Evolutionary conservation across 2,888 invertebrate genomes (phyloP), one percentile per base, ranked within the genome.

Genomic region (Drosophila bunnanda): DNA sequence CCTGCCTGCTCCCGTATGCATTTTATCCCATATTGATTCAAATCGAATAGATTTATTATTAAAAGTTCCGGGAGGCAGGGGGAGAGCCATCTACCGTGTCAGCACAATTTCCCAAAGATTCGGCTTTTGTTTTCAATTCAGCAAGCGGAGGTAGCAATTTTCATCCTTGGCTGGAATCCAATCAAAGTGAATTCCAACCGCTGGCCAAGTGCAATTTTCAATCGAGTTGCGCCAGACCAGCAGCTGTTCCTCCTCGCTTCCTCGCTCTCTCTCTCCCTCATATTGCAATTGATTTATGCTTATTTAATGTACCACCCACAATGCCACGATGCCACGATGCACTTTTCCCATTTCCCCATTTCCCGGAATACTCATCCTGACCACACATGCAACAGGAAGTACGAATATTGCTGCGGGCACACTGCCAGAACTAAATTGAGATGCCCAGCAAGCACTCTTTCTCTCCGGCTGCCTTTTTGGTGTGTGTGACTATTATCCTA

Each of bases 211-310:
- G 56, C 46, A 56, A 62, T 62, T 62, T 56, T 62, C 54, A 39
- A 46, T 64, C 20, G 54, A 43, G 59, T 22, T 38, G 32, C 28
- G 20, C 43, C 38, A n/a, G 13, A 13, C 7, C 46, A 54, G 66
- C 41, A 44, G 59, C 32, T 67, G 58, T 20, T 13, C 8, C 30
- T 1, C 46, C 46, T 12, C 10, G 3, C 22, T 4, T 8, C 3
- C 43, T 20, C 1, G 4, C 65, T 50, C 13, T 13, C 34, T 12
- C 36, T 39, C 10, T 10, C 50, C 10, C 32, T 44, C 38, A 36
- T 55, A 57, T 58, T 38, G 56, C 64, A 72, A 73, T 77, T 80
- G 78, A 80, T 71, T 76, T 83, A 73, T 83, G 79, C 72, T 71
- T 75, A 75, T 67, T 77, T 70, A 58, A 77, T 77, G 75, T 43